These are phyloP conservation scores for Sycophila sp. DNA, from an alignment of 1,140 invertebrate species.

Conservation along the genomic window DNA sequence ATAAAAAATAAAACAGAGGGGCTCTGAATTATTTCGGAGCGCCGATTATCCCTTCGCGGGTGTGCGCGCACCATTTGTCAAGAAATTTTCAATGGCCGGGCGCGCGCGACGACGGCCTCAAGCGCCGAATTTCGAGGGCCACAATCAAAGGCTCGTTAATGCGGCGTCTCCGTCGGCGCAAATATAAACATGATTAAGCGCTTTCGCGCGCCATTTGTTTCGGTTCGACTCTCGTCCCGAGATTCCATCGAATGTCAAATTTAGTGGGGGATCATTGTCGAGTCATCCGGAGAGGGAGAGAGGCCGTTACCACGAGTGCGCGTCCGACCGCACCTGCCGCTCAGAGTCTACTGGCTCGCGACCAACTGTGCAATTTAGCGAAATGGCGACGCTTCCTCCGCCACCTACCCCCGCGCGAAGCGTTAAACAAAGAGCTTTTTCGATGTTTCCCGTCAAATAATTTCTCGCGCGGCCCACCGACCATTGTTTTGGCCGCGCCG, in stretches of 20 bases:
- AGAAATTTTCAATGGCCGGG: too few species aligned
- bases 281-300: background rate
- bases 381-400: background rate
- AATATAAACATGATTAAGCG: background rate
- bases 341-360: background rate
- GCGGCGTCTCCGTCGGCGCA: background rate
- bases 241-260: constrained; percentile 9
- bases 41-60: too few species aligned
- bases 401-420: background rate
- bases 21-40: too few species aligned
- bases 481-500: too few species aligned
- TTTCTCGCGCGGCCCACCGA: too few species aligned
- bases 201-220: background rate
- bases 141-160: constrained; percentile 3
- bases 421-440: constrained; percentile 14
- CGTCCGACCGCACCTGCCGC: background rate
- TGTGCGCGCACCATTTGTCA: too few species aligned
- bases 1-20: too few species aligned
- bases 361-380: constrained; percentile 28
- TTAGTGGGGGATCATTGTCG: constrained; percentile 20
- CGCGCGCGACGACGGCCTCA: too few species aligned
- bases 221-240: too few species aligned
- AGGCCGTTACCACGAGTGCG: constrained; percentile 5
- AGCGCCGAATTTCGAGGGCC: too few species aligned
- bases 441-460: background rate